phyloP scores from a whole-genome alignment of 2,113 vertebrate species.

The Solenodon paradoxus region DNA sequence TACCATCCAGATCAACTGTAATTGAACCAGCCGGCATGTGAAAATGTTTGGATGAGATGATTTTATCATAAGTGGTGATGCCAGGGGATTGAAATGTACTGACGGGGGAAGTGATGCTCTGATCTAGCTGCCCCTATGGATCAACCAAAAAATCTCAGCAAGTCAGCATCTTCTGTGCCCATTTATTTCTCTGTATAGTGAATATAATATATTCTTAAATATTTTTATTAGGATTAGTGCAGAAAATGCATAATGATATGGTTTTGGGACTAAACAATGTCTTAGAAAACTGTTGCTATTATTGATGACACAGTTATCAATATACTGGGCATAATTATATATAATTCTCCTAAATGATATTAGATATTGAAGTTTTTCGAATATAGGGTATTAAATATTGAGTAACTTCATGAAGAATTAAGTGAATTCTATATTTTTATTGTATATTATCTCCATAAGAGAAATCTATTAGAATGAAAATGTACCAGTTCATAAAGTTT shows the following conservation, averaged over 20 bases:
- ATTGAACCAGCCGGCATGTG: background rate
- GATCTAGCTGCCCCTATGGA: background rate
- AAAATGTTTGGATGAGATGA: background rate
- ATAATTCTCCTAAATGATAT: background rate
- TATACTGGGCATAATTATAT: background rate
- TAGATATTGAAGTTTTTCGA: background rate
- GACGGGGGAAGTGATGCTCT: background rate
- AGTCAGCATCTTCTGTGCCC: background rate
- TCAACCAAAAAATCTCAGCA: fast-evolving
- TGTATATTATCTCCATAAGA: background rate
- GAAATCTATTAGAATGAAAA: background rate
- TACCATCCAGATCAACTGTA: background rate
- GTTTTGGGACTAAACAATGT: background rate
- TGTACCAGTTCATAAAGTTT: background rate
- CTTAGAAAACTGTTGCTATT: background rate
- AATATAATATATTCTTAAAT: background rate
- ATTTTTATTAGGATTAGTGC: background rate
- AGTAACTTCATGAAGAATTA: background rate
- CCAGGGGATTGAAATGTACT: background rate
- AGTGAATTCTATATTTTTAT: background rate
- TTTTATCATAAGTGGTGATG: background rate
- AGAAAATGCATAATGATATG: background rate
- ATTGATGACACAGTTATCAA: background rate
- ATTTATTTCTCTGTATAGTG: background rate
- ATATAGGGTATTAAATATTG: background rate